Evolutionary conservation across 2,113 vertebrate genomes (phyloP), one percentile per base, ranked within the genome.

Genomic region (Tiliqua scincoides): DNA sequence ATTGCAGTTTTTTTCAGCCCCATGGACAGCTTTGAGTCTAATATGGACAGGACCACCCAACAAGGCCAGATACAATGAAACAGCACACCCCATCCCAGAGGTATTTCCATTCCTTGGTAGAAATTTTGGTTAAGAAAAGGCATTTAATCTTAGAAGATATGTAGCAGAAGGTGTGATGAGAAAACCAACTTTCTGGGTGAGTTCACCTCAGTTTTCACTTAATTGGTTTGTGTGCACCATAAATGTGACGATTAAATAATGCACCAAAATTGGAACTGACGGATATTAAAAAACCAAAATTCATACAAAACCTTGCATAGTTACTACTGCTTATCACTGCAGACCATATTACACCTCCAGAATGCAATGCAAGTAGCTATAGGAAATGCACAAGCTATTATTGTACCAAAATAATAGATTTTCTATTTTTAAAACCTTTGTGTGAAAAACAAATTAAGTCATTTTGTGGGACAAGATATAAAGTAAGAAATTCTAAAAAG

Each of bases 351-450:
- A 1, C 1, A 27, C 17, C 43, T 21, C 25, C 62, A 30, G 2
- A 68, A 67, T 87, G 57, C 23, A n/a, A 40, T 83, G 61, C 43
- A 75, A 70, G 20, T 27, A 43, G 0, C 30, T 87, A 4, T 2
- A 10, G 75, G 17, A 75, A 86, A 21, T 48, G 18, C 17, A 17
- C 11, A 63, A 40, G 61, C 25, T 21, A 52, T 72, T 88, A 76
- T 12, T 86, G 62, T 72, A 67, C 27, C 70, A 65, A 77, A 91
- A 73, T 20, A 76, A 83, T 68, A 11, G 25, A 59, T 80, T 57
- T 85, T 74, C 21, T 85, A 2, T 17, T 65, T 32, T 72, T 77
- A 54, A 72, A 82, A 40, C 32, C n/a, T 79, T 85, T 59, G 37
- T 32, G 25, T 1, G 27, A 59, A 85, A 78, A 85, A n/a, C 35